Conservation (phyloP, 2,888 invertebrate species). For the Morpho helenor region DNA sequence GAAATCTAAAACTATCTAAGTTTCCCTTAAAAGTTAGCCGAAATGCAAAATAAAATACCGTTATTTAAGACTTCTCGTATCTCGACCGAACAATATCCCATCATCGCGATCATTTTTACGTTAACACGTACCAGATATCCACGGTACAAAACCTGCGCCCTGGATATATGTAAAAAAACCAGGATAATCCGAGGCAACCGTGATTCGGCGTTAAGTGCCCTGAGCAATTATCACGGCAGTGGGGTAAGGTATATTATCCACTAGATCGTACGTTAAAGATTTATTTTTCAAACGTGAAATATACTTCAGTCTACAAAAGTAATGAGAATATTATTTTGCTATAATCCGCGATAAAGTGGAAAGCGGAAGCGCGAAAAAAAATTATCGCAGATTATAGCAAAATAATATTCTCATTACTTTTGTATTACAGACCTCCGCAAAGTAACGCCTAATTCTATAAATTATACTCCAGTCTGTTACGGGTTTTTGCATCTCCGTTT, state of each 20-base stretch:
- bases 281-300: background rate
- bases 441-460: too few species aligned
- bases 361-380: too few species aligned
- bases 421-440: too few species aligned
- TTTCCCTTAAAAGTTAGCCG: background rate
- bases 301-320: too few species aligned
- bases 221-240: constrained; percentile 38
- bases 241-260: constrained; percentile 26
- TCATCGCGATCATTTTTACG: constrained; percentile 21
- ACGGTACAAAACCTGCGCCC: constrained; percentile 25
- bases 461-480: too few species aligned
- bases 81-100: constrained; percentile 17
- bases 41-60: constrained; percentile 6
- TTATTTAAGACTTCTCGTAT: constrained; percentile 19
- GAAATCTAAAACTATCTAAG: too few species aligned
- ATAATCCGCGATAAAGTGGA: too few species aligned
- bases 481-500: too few species aligned
- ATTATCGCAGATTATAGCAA: too few species aligned
- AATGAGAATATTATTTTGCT: too few species aligned
- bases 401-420: too few species aligned
- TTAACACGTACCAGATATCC: constrained; percentile 26
- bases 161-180: constrained; percentile 28
- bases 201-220: constrained; percentile 37
- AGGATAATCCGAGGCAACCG: constrained; percentile 31
- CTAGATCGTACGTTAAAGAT: constrained; percentile 10